Percentiles rank a stretch among this genome's conserved stretches.
Evolutionary conservation across 2,113 vertebrate species (phyloP).

Genomic region (Cyphomyrus plagiostoma): DNA sequence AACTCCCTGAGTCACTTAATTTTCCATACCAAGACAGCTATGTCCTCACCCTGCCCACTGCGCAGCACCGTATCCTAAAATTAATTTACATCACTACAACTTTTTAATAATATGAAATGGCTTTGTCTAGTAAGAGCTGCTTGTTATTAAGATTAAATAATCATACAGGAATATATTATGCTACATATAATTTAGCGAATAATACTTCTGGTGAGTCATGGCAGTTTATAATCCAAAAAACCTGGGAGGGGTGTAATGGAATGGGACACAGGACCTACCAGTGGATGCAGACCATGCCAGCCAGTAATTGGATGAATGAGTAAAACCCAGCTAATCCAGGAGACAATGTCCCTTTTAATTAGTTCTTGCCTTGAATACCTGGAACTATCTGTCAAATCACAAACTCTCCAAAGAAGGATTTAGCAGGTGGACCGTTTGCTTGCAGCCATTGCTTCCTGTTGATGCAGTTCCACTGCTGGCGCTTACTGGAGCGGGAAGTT

Average conservation of each 20-base stretch:
- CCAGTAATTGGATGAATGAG: not conserved
- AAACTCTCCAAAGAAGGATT: not conserved
- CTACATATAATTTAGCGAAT: not conserved
- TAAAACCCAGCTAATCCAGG: not conserved
- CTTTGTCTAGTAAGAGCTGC: not conserved
- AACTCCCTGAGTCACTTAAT: not conserved
- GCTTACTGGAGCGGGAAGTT: not conserved
- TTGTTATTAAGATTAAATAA: not conserved
- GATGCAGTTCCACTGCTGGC: not conserved
- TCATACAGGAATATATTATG: not conserved
- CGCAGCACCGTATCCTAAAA: not conserved
- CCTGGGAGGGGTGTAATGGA: not conserved
- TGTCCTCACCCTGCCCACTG: not conserved
- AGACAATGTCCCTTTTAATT: not conserved
- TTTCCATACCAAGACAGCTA: not conserved
- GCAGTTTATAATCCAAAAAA: not conserved
- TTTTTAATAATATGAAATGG: not conserved
- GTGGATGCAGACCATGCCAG: not conserved
- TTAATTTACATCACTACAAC: not conserved
- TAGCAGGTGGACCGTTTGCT: not conserved
- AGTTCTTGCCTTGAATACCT: not conserved
- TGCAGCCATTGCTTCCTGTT: not conserved
- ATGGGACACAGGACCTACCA: not conserved
- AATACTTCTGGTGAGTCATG: not conserved
- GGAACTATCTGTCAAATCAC: not conserved